Base-by-base conservation (phyloP, 2,888 invertebrate genomes). In the Meliscaeva auricollis region DNA sequence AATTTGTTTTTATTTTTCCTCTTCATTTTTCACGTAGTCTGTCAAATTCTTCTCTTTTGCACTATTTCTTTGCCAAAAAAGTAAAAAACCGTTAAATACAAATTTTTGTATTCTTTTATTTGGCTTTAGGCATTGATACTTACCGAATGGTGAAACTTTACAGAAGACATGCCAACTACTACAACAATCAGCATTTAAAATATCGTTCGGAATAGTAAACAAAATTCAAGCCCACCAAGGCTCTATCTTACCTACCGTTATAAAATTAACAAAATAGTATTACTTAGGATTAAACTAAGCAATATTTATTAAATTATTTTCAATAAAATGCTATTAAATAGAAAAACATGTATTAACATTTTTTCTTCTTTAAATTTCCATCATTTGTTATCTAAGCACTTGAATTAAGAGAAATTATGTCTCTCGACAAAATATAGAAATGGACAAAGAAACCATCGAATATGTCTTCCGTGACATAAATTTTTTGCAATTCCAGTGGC, bases 121-220 rank as follows among this genome's bases (percentile, higher is more conserved):
- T 75, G 79, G 78, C 79, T 87, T 8, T 38, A 91, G 91, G 91
- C 90, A 90, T 90, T 88, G 90, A 91, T 88, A 91, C 91, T 44
- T 91, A 91, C 89, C 92, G 92, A 87, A 90, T 91, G 90, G 89
- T 91, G 83, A 91, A 89, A 85, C 89, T 90, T 88, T 91, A 90
- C 88, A 89, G 91, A 87, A 91, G 91, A 78, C 90, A 90, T 88
- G 89, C 89, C 88, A 90, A 89, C 90, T 90, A 89, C 90, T 89
- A 89, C 88, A 90, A 91, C 88, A 64, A 64, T 64, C 91, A 91
- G 88, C 88, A 89, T 87, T 89, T 91, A 75, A 91, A 91, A 89
- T 88, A 91, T 87, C 91, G 91, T 70, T 89, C 89, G 88, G 91
- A 91, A 15, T 85, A 77, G 52, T 22, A 15, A 44, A 5, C 26